A percentile compares a stretch with the other conserved stretches of the same genome.
Conservation (phyloP, 2,113 vertebrate genomes). For the Epinephelus moara region DNA sequence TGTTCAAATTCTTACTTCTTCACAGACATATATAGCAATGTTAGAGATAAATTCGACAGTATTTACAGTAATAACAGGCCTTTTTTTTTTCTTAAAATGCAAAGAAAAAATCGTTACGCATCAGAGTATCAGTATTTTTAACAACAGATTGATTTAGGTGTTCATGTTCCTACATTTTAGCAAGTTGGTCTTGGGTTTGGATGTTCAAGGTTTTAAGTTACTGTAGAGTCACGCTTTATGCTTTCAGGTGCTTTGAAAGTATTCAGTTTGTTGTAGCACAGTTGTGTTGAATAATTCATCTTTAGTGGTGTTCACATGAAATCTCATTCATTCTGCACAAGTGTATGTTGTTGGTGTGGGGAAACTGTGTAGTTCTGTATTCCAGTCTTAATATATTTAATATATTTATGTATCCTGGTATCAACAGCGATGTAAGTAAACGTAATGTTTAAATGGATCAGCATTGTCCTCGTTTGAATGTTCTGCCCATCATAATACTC, state of each 20-base stretch:
- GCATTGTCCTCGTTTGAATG: conserved; percentile 16
- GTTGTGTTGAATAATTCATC: conserved; percentile 4
- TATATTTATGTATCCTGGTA: conserved; percentile 2
- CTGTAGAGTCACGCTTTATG: neutral
- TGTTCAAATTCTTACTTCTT: too few relatives aligned
- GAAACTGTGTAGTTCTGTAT: neutral
- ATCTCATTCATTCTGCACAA: neutral
- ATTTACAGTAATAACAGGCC: too few relatives aligned
- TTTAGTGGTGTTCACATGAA: conserved; percentile 8
- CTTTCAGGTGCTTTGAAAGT: neutral
- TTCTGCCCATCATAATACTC: neutral
- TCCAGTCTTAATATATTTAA: conserved; percentile 7
- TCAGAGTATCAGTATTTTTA: too few relatives aligned
- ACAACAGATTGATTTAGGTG: neutral
- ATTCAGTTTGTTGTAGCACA: neutral
- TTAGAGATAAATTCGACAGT: too few relatives aligned
- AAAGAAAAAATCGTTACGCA: too few relatives aligned
- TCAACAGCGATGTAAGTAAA: conserved; percentile 22
- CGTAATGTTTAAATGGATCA: conserved; percentile 8
- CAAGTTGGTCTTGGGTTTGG: neutral
- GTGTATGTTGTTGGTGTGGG: conserved; percentile 24
- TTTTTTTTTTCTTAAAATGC: too few relatives aligned
- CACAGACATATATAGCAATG: too few relatives aligned
- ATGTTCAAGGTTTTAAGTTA: neutral
- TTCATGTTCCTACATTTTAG: neutral